Percentiles rank a stretch among this genome's conserved stretches.
Conservation (phyloP, 2,888 invertebrate genomes). For the Spilosoma lubricipeda region DNA sequence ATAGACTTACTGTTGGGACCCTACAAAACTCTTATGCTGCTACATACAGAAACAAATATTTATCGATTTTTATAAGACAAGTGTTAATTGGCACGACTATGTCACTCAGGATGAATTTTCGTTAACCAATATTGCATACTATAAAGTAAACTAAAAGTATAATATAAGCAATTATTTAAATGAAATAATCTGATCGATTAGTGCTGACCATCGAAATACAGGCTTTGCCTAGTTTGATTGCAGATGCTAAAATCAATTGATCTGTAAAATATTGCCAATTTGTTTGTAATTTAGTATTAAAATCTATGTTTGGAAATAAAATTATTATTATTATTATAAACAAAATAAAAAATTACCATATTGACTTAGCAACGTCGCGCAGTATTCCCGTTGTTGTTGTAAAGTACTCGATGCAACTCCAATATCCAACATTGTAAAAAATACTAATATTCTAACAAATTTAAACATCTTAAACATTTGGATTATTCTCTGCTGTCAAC, state of each 20-base stretch:
- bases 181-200: no score
- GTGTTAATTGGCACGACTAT: background rate
- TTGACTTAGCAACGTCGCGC: constrained; percentile 66
- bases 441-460: constrained; percentile 28
- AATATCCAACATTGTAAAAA: constrained; percentile 26
- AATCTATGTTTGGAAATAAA: no score
- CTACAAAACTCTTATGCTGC: no score
- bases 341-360: constrained; percentile 65
- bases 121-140: background rate
- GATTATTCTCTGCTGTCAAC: background rate
- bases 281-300: no score
- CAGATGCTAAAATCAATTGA: no score
- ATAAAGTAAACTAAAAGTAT: no score
- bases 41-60: background rate
- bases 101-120: background rate
- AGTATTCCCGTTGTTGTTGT: constrained; percentile 53
- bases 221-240: no score
- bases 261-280: no score
- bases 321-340: no score
- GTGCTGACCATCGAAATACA: no score
- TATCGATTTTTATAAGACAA: background rate
- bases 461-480: constrained; percentile 19
- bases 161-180: no score
- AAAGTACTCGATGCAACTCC: constrained; percentile 27
- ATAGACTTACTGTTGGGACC: no score